Percentiles rank a stretch among this genome's conserved stretches.
Conservation (phyloP, 2,888 invertebrate genomes). For the Platycheirus albimanus region DNA sequence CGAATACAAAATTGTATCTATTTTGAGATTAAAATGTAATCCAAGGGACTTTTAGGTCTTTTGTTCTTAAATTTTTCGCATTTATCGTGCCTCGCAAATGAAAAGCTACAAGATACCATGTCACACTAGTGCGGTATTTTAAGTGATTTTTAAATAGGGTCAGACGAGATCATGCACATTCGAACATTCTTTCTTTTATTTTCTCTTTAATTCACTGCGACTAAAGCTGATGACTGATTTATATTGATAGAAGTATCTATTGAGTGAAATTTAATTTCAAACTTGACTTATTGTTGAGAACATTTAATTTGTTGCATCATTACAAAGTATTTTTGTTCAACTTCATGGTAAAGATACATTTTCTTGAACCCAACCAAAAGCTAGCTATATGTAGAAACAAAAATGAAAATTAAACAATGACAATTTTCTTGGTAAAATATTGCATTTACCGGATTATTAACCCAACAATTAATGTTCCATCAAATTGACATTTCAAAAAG, state of each 20-base stretch:
- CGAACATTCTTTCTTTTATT: conserved; percentile 27
- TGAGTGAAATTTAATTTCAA: conserved; percentile 69
- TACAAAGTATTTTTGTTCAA: conserved; percentile 54
- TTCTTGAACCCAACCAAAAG: neutral
- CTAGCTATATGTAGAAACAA: neutral
- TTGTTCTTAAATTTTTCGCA: conserved; percentile 66
- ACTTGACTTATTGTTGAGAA: conserved; percentile 46
- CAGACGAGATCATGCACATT: conserved; percentile 73
- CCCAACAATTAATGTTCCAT: conserved; percentile 67
- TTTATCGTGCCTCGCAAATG: conserved; percentile 41
- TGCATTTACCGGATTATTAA: conserved; percentile 67
- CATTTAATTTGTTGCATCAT: conserved; percentile 68
- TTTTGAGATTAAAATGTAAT: conserved; percentile 67
- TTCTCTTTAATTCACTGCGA: neutral
- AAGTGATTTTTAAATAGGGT: conserved; percentile 79
- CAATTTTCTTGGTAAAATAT: conserved; percentile 63
- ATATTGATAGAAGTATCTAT: conserved; percentile 39
- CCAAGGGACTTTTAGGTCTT: conserved; percentile 69
- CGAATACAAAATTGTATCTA: conserved; percentile 46
- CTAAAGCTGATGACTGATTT: conserved; percentile 59
- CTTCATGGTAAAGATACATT: conserved; percentile 19
- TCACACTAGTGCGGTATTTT: conserved; percentile 81
- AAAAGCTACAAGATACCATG: conserved; percentile 62
- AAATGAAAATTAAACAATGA: conserved; percentile 17
- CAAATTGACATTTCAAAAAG: conserved; percentile 57